phyloP scores from a whole-genome alignment of 1,140 invertebrate species.

The Thaumatotibia leucotreta region DNA sequence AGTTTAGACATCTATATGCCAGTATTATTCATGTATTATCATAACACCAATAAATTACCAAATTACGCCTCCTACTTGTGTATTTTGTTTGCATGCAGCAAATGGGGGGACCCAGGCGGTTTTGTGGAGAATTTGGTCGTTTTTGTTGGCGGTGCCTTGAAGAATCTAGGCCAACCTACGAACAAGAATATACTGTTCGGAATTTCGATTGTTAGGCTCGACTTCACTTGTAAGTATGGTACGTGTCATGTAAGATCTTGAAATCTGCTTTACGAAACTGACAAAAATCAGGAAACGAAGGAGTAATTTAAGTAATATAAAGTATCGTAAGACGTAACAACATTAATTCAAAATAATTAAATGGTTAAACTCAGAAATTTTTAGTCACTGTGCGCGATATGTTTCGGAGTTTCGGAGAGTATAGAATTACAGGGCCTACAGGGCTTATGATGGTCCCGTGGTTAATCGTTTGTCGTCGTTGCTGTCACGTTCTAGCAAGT shows the following conservation, averaged over 20 bases:
- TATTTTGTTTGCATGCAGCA: slow-evolving; percentile 72
- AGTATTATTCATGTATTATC: background rate
- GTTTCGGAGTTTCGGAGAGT: no score
- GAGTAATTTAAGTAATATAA: no score
- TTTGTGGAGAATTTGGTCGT: slow-evolving; percentile 67
- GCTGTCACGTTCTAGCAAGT: no score
- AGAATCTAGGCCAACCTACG: slow-evolving; percentile 52
- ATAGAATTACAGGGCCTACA: no score
- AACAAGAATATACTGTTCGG: slow-evolving; percentile 50
- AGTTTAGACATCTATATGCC: background rate
- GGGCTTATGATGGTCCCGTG: no score
- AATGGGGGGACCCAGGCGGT: slow-evolving; percentile 63
- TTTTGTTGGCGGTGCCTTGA: slow-evolving; percentile 56
- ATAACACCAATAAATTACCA: slow-evolving; percentile 31
- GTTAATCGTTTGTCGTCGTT: no score
- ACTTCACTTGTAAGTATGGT: background rate
- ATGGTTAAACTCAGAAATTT: no score
- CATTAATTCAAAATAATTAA: no score
- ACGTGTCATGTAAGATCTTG: no score
- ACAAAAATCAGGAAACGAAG: background rate
- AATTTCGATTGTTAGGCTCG: slow-evolving; percentile 15
- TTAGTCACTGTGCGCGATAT: no score
- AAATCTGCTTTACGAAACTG: no score
- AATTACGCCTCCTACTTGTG: slow-evolving; percentile 56
- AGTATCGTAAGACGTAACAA: no score